Evolutionary conservation across 2,113 vertebrate genomes (phyloP).

Genomic region (Microcebus murinus): DNA sequence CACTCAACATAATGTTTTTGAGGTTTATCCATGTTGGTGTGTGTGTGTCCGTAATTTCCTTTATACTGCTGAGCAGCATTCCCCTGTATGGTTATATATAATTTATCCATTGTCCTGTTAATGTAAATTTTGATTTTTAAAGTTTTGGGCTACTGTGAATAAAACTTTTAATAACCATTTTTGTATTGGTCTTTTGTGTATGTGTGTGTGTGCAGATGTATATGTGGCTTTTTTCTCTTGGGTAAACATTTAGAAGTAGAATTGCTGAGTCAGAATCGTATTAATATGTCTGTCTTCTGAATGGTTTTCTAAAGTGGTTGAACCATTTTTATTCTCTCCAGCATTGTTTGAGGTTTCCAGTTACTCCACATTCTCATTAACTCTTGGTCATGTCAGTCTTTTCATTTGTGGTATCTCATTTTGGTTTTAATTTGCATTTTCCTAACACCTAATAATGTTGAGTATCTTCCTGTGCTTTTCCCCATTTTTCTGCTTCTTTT

Average conservation of each 20-base stretch:
- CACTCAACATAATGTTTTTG: not conserved
- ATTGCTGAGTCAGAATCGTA: no score
- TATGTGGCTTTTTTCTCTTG: not conserved
- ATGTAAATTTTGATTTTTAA: not conserved
- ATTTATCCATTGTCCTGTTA: not conserved
- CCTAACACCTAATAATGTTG: not conserved
- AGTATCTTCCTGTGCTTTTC: not conserved
- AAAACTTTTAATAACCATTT: not conserved
- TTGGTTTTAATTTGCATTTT: not conserved
- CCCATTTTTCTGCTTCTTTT: not conserved
- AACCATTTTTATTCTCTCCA: not conserved
- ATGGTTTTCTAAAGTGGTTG: not conserved
- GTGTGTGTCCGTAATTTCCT: not conserved
- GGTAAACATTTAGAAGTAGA: not conserved
- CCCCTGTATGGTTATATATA: not conserved
- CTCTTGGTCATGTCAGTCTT: not conserved
- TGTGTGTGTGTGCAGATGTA: not conserved
- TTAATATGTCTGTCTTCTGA: not conserved
- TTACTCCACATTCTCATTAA: not conserved
- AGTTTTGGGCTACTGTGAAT: not conserved
- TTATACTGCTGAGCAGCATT: not conserved
- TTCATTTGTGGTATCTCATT: not conserved
- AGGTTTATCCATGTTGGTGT: not conserved
- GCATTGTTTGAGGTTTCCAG: not conserved
- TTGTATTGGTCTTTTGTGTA: not conserved